Evolutionary conservation across 1,140 invertebrate genomes (phyloP).

Genomic region (Trichonephila clavata): DNA sequence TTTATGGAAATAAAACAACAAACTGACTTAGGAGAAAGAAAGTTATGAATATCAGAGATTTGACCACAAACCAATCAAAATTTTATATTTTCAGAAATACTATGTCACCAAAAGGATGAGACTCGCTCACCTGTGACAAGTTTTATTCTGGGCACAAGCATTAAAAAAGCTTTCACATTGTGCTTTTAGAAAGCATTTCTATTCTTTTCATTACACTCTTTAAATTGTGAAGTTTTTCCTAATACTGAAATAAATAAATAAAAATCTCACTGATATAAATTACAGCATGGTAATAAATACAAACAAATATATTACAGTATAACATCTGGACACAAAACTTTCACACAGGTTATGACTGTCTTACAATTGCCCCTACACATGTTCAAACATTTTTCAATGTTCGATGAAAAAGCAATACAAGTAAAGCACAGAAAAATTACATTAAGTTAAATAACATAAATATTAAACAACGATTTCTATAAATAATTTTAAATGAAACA

Average conservation of each 20-base stretch:
- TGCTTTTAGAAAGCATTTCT: not conserved
- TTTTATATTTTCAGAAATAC: conserved; percentile 15
- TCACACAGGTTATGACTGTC: not conserved
- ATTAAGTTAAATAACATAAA: conserved; percentile 41
- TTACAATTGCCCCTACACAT: conserved; percentile 72
- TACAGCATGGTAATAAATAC: conserved; percentile 62
- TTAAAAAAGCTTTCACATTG: not conserved
- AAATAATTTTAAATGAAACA: conserved; percentile 50
- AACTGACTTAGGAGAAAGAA: no score
- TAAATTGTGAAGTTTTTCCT: not conserved
- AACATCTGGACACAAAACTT: conserved; percentile 37
- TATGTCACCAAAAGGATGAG: conserved; percentile 69
- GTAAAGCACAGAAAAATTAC: conserved; percentile 53
- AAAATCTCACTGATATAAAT: conserved; percentile 26
- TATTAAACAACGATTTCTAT: conserved; percentile 4
- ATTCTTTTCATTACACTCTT: not conserved
- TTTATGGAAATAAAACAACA: no score
- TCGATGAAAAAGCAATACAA: conserved; percentile 35
- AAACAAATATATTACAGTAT: conserved; percentile 49
- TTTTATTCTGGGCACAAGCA: not conserved
- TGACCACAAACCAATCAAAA: not conserved
- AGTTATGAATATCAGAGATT: no score
- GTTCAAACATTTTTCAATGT: conserved; percentile 46
- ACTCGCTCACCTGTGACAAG: conserved; percentile 67
- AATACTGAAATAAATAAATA: conserved; percentile 38